phyloP scores from a whole-genome alignment of 2,797 vertebrate genomes.

The Cygnus olor region DNA sequence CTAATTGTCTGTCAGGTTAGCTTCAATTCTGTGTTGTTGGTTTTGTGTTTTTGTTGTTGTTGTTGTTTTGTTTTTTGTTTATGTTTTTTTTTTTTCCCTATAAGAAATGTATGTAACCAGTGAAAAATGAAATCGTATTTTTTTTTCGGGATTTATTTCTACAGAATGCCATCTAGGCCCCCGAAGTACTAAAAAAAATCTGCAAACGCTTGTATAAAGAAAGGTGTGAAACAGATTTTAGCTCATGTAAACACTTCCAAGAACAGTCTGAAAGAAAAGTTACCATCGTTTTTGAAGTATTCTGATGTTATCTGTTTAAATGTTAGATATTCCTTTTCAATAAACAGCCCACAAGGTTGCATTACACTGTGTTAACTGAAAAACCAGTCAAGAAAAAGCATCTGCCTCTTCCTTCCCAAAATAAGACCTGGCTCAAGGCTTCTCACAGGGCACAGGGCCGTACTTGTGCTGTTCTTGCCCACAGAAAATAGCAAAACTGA shows the following conservation, averaged over 20 bases:
- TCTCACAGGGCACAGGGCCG: neutral
- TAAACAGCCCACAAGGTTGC: neutral
- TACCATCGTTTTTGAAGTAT: neutral
- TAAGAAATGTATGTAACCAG: neutral
- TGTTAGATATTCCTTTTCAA: neutral
- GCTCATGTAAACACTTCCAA: neutral
- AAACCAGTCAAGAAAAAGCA: neutral
- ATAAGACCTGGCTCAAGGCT: neutral
- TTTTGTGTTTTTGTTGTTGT: too few species aligned
- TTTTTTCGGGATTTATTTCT: neutral
- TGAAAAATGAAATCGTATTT: neutral
- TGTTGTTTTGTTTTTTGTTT: too few species aligned
- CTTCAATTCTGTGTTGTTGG: neutral
- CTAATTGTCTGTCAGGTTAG: slow-evolving; percentile 39
- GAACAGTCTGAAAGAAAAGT: neutral
- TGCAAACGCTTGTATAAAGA: neutral
- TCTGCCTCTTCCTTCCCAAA: too few species aligned
- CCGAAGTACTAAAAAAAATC: neutral
- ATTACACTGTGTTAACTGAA: too few species aligned
- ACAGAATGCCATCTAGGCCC: neutral
- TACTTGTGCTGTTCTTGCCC: neutral
- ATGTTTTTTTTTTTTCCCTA: neutral
- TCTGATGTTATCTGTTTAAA: neutral
- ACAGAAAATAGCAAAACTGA: neutral
- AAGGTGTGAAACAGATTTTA: neutral